Conservation (phyloP, 2,797 vertebrate species). For the Notolabrus celidotus region DNA sequence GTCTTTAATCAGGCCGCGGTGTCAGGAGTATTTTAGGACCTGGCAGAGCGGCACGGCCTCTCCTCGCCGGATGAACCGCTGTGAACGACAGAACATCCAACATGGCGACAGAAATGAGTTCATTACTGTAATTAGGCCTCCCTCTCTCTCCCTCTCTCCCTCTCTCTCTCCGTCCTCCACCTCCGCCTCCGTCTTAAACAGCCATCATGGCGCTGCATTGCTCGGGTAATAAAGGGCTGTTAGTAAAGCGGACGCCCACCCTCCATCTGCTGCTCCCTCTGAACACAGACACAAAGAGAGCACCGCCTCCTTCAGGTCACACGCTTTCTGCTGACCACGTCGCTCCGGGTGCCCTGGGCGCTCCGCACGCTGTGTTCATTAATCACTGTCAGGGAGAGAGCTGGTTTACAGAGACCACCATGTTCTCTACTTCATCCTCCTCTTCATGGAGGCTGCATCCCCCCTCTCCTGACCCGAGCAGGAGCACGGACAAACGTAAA, state of each 20-base stretch:
- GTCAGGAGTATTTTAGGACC: conserved; percentile 85
- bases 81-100: conserved; percentile 70
- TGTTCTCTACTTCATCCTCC: conserved; percentile 58
- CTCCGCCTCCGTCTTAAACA: conserved; percentile 76
- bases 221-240: conserved; percentile 74
- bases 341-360: conserved; percentile 33
- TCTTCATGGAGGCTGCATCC: conserved; percentile 58
- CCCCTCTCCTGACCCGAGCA: conserved; percentile 60
- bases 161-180: conserved; percentile 49
- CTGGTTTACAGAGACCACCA: conserved; percentile 70
- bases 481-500: conserved; percentile 62
- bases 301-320: conserved; percentile 76
- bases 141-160: conserved; percentile 49
- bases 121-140: conserved; percentile 82
- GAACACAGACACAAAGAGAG: conserved; percentile 60
- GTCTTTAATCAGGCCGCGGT: conserved; percentile 80
- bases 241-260: conserved; percentile 67
- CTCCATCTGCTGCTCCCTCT: conserved; percentile 73
- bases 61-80: conserved; percentile 70
- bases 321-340: conserved; percentile 75
- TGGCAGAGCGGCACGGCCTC: conserved; percentile 62
- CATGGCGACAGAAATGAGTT: conserved; percentile 79
- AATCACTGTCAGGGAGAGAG: conserved; percentile 78
- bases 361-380: conserved; percentile 69
- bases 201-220: conserved; percentile 77